Base-by-base conservation (phyloP, 2,888 invertebrate genomes). In the Eristalis arbustorum region DNA sequence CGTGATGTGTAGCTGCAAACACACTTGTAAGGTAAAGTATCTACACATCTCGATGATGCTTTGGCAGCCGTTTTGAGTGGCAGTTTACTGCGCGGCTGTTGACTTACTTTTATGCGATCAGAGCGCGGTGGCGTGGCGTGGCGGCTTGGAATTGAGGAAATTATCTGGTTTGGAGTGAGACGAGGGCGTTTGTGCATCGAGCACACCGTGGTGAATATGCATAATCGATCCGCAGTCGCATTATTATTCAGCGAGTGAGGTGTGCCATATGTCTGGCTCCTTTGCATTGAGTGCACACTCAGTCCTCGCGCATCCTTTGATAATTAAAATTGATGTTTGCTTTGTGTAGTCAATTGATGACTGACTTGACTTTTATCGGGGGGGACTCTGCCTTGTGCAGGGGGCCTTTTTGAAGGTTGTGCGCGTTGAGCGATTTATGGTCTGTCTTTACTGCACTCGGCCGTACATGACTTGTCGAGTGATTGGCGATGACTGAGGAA, bases 101-200 rank as follows among this genome's bases (percentile, higher is more conserved):
- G 37, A 56, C 69, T 77, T 69, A 77, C 76, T 69, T 76, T 76
- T 18, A 1, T 49, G 18, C 8, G 62, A 71, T 37, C 63, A 61
- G 28, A 2, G 25, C 25, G n/a, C n/a, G n/a, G n/a, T n/a, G 25
- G 25, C 8, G 31, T 10, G 31, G 31, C 8, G 8, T 10, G 31
- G 31, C 31, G 31, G 67, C 62, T 67, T 66, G 49, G 68, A 62
- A 57, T 69, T 63, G 63, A 69, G 49, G n/a, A 64, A 63, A 22
- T 71, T 71, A 64, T 71, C 71, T 71, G 59, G 40, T 64, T 64
- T 78, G n/a, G n/a, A n/a, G n/a, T n/a, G 64, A 56, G n/a, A 8
- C 69, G 63, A n/a, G 22, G 63, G 57, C 31, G 31, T 31, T 31
- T 10, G 56, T 71, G 71, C 78, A 71, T 40, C 31, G 78, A 63